Evolutionary conservation across 1,140 invertebrate genomes (phyloP).

Genomic region (Chironomus tepperi): DNA sequence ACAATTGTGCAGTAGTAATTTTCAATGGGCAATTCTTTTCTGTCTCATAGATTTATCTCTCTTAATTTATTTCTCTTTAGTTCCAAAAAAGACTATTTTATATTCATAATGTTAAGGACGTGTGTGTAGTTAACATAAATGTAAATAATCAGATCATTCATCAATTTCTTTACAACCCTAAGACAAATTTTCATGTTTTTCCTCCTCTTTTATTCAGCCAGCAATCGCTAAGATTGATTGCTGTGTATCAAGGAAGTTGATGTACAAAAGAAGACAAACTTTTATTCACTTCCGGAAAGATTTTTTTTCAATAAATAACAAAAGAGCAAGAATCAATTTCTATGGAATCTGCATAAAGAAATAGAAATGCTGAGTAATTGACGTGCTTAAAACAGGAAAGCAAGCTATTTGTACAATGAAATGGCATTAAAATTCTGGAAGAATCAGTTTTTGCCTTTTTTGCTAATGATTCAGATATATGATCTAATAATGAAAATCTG

Average conservation of each 20-base stretch:
- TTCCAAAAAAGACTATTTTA: background rate
- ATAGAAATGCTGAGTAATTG: no score
- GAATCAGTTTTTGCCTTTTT: no score
- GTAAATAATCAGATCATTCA: background rate
- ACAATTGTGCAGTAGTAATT: background rate
- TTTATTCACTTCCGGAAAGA: background rate
- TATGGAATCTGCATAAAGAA: no score
- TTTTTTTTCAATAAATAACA: background rate
- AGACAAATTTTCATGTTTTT: conserved; percentile 14
- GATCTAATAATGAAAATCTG: no score
- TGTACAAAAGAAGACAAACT: background rate
- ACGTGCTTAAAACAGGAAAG: no score
- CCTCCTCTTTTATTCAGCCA: background rate
- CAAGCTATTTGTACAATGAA: no score
- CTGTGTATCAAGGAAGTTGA: background rate
- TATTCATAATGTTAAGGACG: background rate
- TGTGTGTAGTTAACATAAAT: background rate
- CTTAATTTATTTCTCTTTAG: conserved; percentile 1
- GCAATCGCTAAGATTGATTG: background rate
- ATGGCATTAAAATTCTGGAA: no score
- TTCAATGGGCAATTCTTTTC: no score
- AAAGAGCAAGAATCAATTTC: no score
- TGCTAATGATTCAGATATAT: no score
- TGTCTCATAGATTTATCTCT: background rate
- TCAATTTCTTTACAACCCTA: background rate